Evolutionary conservation across 1,140 invertebrate genomes (phyloP).

Genomic region (Drosophila melanica): DNA sequence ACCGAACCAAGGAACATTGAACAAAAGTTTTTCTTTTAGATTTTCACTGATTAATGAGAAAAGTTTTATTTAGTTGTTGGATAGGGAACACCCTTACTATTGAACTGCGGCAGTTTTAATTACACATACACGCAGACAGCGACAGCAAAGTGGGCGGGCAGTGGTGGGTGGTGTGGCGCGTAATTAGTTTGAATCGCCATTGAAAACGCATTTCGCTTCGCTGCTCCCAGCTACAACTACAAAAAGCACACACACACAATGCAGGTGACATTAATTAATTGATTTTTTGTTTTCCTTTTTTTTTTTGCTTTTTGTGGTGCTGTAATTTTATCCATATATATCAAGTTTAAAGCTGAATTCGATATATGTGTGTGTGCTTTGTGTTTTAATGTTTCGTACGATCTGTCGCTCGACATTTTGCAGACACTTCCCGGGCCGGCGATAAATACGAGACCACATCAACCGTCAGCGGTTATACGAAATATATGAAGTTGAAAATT

Average conservation of each 20-base stretch:
- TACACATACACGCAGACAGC: slow-evolving; percentile 59
- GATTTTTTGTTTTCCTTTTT: slow-evolving; percentile 53
- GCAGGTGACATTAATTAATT: slow-evolving; percentile 82
- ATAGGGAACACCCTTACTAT: slow-evolving; percentile 50
- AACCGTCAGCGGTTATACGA: slow-evolving; percentile 92
- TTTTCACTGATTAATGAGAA: slow-evolving; percentile 83
- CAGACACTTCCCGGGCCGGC: slow-evolving; percentile 86
- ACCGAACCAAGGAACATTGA: slow-evolving; percentile 33
- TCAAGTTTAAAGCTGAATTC: slow-evolving; percentile 34
- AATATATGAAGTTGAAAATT: slow-evolving; percentile 95
- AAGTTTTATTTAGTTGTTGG: slow-evolving; percentile 73
- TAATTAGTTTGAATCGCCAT: slow-evolving; percentile 75
- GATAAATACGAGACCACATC: slow-evolving; percentile 93
- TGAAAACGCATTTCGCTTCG: slow-evolving; percentile 61
- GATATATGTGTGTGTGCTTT: background rate
- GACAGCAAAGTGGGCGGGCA: background rate
- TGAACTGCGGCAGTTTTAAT: slow-evolving; percentile 77
- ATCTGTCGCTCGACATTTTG: slow-evolving; percentile 37
- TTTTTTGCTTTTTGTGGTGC: background rate
- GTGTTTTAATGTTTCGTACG: slow-evolving; percentile 3
- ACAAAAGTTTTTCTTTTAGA: slow-evolving; percentile 83
- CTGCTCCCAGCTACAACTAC: slow-evolving; percentile 34
- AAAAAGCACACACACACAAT: slow-evolving; percentile 20
- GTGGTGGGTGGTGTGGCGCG: background rate
- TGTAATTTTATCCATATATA: slow-evolving; percentile 17